These are phyloP conservation scores for Pachliopta kotzebuea DNA, from an alignment of 2,888 invertebrate genomes.

Conservation along the genomic window DNA sequence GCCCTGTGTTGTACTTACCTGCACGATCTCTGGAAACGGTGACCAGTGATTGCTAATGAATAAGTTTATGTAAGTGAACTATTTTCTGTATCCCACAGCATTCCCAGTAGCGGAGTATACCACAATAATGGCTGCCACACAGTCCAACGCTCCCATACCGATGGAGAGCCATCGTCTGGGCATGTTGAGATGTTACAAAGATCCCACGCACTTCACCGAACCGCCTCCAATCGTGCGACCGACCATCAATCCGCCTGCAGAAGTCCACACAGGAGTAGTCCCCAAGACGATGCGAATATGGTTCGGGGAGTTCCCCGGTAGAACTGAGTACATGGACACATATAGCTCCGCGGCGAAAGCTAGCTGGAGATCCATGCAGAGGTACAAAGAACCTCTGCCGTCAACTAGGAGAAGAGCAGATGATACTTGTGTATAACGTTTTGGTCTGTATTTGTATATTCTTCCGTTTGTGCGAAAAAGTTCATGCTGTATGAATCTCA, in stretches of 20 bases:
- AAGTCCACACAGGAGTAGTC: constrained; percentile 58
- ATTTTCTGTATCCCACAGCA: constrained; percentile 47
- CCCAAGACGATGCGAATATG: constrained; percentile 76
- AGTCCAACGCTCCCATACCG: constrained; percentile 80
- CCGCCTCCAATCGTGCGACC: constrained; percentile 77
- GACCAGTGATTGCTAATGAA: too few relatives aligned
- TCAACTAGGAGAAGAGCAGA: constrained; percentile 81
- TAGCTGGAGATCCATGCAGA: constrained; percentile 81
- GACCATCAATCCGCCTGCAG: constrained; percentile 74
- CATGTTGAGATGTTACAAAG: constrained; percentile 81
- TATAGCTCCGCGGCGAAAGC: constrained; percentile 81
- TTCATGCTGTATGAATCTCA: neutral
- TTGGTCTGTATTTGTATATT: constrained; percentile 27
- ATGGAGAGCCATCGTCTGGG: constrained; percentile 79
- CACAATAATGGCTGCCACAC: constrained; percentile 80
- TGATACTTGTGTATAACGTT: constrained; percentile 75
- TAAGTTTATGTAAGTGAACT: neutral
- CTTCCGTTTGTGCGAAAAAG: neutral
- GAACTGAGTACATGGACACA: constrained; percentile 83
- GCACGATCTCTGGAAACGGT: too few relatives aligned
- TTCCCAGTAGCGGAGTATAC: constrained; percentile 77
- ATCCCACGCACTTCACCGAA: constrained; percentile 80
- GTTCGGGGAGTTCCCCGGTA: constrained; percentile 78
- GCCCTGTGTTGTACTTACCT: too few relatives aligned
- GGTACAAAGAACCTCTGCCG: constrained; percentile 82